phyloP scores from a whole-genome alignment of 2,113 vertebrate genomes.

The Actenoides hombroni region DNA sequence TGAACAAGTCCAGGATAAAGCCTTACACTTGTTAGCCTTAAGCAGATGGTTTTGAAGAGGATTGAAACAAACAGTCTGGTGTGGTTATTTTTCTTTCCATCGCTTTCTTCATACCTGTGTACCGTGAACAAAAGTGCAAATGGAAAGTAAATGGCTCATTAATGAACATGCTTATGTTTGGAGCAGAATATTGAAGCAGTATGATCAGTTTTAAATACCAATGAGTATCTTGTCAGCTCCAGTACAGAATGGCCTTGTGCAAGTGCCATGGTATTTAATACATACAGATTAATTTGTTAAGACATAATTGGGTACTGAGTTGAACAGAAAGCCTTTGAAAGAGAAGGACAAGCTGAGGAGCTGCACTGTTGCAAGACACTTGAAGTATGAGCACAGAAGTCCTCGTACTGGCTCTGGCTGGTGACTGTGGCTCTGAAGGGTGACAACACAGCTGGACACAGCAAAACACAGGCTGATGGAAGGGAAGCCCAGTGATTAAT shows the following conservation, averaged over 20 bases:
- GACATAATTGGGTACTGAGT: background rate
- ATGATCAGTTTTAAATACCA: background rate
- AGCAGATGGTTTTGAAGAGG: background rate
- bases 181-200: background rate
- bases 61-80: background rate
- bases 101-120: background rate
- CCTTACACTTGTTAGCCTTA: background rate
- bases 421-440: background rate
- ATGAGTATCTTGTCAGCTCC: background rate
- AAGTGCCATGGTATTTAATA: background rate
- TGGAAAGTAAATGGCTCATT: background rate
- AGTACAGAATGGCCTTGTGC: background rate
- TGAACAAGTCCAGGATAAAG: background rate
- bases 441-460: background rate
- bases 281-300: background rate
- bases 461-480: background rate
- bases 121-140: background rate
- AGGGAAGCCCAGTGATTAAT: background rate
- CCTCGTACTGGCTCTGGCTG: background rate
- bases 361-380: background rate
- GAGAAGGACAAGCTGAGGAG: background rate
- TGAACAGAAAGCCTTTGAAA: background rate
- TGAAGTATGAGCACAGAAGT: background rate
- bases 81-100: background rate
- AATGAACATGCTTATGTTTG: background rate